These are phyloP conservation scores for Vulpes lagopus DNA, from an alignment of 2,113 vertebrate species.

Conservation along the genomic window DNA sequence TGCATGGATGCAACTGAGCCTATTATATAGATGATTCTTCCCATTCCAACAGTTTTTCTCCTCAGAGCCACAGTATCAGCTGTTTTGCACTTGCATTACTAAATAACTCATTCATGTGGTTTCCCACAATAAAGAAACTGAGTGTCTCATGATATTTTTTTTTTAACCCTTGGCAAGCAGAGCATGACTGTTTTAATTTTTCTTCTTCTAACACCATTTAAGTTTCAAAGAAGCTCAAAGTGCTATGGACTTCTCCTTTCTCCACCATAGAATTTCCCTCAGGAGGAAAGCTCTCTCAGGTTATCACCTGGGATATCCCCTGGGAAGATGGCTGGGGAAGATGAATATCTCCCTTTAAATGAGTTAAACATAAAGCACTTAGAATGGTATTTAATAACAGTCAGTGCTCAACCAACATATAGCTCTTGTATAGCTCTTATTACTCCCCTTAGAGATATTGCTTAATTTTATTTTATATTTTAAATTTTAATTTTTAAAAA, in stretches of 20 bases:
- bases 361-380: not conserved
- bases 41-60: not conserved
- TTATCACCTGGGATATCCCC: not conserved
- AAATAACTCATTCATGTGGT: slow-evolving; percentile 7
- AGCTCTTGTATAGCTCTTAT: not conserved
- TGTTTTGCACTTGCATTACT: slow-evolving; percentile 45
- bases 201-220: not conserved
- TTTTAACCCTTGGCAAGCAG: slow-evolving; percentile 24
- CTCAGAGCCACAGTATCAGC: not conserved
- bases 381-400: not conserved
- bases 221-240: slow-evolving; percentile 13
- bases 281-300: not conserved
- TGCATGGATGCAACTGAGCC: not conserved
- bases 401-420: too few species aligned
- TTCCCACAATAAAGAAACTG: slow-evolving; percentile 35
- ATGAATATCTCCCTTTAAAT: not conserved
- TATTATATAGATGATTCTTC: not conserved
- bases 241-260: not conserved
- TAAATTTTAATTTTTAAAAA: not conserved
- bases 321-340: not conserved
- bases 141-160: not conserved
- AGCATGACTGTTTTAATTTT: not conserved
- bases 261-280: not conserved
- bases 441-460: not conserved
- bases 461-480: not conserved